A percentile compares a stretch with the other conserved stretches of the same genome.
These are phyloP conservation scores for Pseudomyrmex flavicornis DNA, from an alignment of 1,140 invertebrate genomes.

Conservation along the genomic window DNA sequence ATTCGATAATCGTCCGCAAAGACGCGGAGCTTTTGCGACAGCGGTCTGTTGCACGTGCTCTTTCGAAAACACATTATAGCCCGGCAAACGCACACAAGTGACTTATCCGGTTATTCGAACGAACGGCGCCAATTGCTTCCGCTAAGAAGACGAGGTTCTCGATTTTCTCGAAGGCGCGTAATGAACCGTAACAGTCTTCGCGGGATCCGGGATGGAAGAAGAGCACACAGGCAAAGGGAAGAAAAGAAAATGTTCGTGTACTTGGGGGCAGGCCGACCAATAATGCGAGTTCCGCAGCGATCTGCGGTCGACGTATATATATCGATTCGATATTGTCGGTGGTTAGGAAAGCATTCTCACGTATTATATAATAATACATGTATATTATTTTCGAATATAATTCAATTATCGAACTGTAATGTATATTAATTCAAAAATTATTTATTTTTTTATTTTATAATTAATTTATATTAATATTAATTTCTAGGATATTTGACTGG, in stretches of 20 bases:
- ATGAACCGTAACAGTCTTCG: conserved; percentile 40
- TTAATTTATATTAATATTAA: background rate
- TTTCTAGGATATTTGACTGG: too few species aligned
- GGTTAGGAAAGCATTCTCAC: conserved; percentile 31
- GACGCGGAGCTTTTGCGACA: conserved; percentile 12
- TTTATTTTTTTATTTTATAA: background rate
- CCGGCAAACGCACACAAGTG: conserved; percentile 26
- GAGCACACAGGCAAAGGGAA: background rate
- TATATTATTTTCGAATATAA: too few species aligned
- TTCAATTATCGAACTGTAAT: too few species aligned
- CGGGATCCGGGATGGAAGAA: background rate
- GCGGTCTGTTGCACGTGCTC: conserved; percentile 22
- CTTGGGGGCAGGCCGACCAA: background rate
- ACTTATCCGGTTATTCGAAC: conserved; percentile 51
- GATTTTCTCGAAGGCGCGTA: conserved; percentile 36
- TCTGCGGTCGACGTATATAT: conserved; percentile 28
- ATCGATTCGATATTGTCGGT: conserved; percentile 41
- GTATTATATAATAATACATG: background rate
- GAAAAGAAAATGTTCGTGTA: conserved; percentile 5
- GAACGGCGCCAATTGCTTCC: conserved; percentile 27
- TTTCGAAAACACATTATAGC: background rate
- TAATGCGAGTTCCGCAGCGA: background rate
- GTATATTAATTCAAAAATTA: too few species aligned
- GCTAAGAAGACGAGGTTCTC: background rate
- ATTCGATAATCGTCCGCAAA: background rate